phyloP scores from a whole-genome alignment of 2,888 invertebrate genomes.

The Drosophila gaucha region DNA sequence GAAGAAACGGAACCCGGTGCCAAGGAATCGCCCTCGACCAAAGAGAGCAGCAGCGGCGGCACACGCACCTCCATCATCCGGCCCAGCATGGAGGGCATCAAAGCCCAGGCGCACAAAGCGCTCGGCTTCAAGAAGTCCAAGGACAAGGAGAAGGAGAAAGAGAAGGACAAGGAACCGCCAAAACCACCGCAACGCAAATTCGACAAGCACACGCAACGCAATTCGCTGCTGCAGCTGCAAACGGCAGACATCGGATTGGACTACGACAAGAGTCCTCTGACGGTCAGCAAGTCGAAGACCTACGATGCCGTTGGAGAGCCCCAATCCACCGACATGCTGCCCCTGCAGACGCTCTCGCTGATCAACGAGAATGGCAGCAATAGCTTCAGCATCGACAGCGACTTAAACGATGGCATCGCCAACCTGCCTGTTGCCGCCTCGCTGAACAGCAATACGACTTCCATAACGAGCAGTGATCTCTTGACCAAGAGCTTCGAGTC shows the following conservation, averaged over 20 bases:
- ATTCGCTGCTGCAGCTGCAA: slow-evolving; percentile 82
- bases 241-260: slow-evolving; percentile 58
- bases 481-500: slow-evolving; percentile 82
- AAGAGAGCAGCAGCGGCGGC: slow-evolving; percentile 63
- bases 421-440: slow-evolving; percentile 45
- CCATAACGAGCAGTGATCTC: slow-evolving; percentile 81
- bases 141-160: slow-evolving; percentile 84
- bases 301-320: slow-evolving; percentile 68
- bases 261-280: slow-evolving; percentile 70
- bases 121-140: slow-evolving; percentile 85
- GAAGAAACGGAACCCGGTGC: slow-evolving; percentile 82
- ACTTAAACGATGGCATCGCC: slow-evolving; percentile 77
- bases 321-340: slow-evolving; percentile 78
- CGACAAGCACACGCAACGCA: slow-evolving; percentile 82
- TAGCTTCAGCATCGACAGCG: slow-evolving; percentile 81
- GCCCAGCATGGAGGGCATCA: slow-evolving; percentile 84
- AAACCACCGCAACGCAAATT: slow-evolving; percentile 83
- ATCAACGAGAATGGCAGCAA: slow-evolving; percentile 82
- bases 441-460: slow-evolving; percentile 73
- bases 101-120: slow-evolving; percentile 84
- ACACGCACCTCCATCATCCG: slow-evolving; percentile 83
- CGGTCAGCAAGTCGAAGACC: slow-evolving; percentile 58
- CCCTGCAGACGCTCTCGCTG: slow-evolving; percentile 80
- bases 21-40: slow-evolving; percentile 69
- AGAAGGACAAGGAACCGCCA: slow-evolving; percentile 79